phyloP scores from a whole-genome alignment of 2,888 invertebrate species.

The Timandra comae region DNA sequence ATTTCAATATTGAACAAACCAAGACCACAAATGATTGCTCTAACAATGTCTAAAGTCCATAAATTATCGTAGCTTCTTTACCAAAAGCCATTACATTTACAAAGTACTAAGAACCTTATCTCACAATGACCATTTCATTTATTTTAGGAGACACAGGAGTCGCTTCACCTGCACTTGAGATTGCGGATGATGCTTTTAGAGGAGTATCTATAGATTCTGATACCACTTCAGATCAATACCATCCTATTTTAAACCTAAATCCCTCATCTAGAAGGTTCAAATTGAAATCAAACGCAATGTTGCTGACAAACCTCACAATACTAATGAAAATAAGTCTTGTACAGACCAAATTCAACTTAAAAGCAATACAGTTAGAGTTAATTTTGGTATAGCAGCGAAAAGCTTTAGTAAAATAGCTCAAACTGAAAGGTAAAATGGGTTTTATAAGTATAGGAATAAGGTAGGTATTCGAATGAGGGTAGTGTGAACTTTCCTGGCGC shows the following conservation, averaged over 20 bases:
- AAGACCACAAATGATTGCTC: too few species aligned
- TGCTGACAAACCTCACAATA: constrained; percentile 53
- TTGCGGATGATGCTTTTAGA: constrained; percentile 62
- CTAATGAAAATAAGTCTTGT: constrained; percentile 31
- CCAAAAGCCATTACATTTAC: constrained; percentile 31
- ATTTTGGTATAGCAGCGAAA: constrained; percentile 19
- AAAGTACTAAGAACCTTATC: constrained; percentile 53
- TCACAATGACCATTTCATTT: constrained; percentile 67
- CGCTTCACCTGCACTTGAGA: constrained; percentile 72
- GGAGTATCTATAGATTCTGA: constrained; percentile 56
- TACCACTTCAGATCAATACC: constrained; percentile 47
- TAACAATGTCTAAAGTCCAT: too few species aligned
- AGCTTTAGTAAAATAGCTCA: constrained; percentile 23
- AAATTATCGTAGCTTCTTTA: constrained; percentile 29
- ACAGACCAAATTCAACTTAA: constrained; percentile 31
- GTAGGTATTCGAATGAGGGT: constrained; percentile 20
- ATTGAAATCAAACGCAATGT: constrained; percentile 18
- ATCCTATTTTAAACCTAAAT: constrained; percentile 30
- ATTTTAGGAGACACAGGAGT: constrained; percentile 72
- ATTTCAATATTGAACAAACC: too few species aligned
- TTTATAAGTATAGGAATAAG: constrained; percentile 6
- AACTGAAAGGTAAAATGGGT: constrained; percentile 19
- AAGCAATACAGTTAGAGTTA: constrained; percentile 19
- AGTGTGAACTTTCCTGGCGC: constrained; percentile 53
- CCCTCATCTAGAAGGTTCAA: constrained; percentile 8